phyloP scores from a whole-genome alignment of 92 coral and sea anemone genomes.

The Meandrina meandrites region DNA sequence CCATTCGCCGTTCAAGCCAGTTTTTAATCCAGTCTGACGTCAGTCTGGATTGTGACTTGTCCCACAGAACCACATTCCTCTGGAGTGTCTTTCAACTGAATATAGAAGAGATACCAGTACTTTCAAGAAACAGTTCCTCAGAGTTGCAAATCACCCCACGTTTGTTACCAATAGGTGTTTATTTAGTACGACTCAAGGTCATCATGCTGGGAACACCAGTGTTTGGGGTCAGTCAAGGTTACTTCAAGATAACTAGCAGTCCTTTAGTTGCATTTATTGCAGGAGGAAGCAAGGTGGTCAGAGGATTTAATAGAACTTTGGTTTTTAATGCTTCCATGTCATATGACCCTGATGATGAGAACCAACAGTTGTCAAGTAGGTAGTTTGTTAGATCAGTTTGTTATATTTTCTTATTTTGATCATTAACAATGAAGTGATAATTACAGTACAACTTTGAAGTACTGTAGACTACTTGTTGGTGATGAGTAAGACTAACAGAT shows the following conservation, averaged over 20 bases:
- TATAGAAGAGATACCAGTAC: not conserved
- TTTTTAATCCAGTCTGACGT: constrained; percentile 21
- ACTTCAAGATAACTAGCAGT: constrained; percentile 28
- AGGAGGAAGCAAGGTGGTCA: constrained; percentile 43
- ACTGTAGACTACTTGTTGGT: not conserved
- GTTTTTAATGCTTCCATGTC: constrained; percentile 51
- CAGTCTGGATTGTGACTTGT: constrained; percentile 16
- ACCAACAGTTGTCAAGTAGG: constrained; percentile 10
- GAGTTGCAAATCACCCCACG: constrained; percentile 27
- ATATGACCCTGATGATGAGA: constrained; percentile 34
- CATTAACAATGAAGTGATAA: too few species aligned
- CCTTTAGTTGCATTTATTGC: constrained; percentile 48
- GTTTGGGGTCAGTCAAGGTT: constrained; percentile 28
- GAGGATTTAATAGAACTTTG: constrained; percentile 16
- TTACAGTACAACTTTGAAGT: not conserved
- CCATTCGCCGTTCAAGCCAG: constrained; percentile 18
- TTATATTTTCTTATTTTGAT: too few species aligned
- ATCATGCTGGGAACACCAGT: constrained; percentile 33
- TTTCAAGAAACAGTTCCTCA: constrained; percentile 5
- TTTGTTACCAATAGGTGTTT: constrained; percentile 34
- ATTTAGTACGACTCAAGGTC: constrained; percentile 38
- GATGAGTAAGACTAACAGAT: not conserved
- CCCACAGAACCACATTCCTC: constrained; percentile 14
- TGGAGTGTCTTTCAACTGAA: constrained; percentile 30
- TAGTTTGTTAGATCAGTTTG: too few species aligned